phyloP scores from a whole-genome alignment of 2,888 invertebrate species.

The Agapetus fuscipes region DNA sequence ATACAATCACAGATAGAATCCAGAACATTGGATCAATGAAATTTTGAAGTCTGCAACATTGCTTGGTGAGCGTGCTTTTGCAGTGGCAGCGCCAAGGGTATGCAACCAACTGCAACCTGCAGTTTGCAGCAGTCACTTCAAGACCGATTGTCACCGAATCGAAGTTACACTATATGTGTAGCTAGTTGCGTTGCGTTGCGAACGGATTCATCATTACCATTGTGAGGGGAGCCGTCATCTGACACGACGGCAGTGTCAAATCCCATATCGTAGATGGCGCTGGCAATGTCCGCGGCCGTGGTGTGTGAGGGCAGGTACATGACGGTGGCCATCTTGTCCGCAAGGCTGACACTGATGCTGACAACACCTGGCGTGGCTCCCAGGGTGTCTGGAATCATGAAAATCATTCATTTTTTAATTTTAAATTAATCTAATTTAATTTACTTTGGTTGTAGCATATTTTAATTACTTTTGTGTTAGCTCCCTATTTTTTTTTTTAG shows the following conservation, averaged over 20 bases:
- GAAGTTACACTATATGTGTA: too few species aligned
- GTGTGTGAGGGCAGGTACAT: conserved; percentile 39
- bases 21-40: too few species aligned
- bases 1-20: too few species aligned
- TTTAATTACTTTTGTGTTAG: conserved; percentile 4
- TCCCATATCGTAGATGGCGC: conserved; percentile 69
- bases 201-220: neutral
- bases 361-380: conserved; percentile 53
- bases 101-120: too few species aligned
- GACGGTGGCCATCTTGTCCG: conserved; percentile 54
- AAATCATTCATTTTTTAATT: neutral
- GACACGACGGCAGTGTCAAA: conserved; percentile 53
- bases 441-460: neutral
- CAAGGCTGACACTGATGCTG: conserved; percentile 51
- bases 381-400: conserved; percentile 41
- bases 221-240: neutral
- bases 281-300: conserved; percentile 50
- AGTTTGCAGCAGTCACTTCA: too few species aligned
- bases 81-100: too few species aligned
- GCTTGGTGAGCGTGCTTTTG: too few species aligned
- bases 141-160: too few species aligned
- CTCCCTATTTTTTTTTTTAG: conserved; percentile 16
- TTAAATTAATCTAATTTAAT: too few species aligned
- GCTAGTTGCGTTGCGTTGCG: too few species aligned
- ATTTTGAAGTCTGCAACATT: too few species aligned